These are phyloP conservation scores for Limulus polyphemus DNA, from an alignment of 2,888 invertebrate species.

Conservation along the genomic window DNA sequence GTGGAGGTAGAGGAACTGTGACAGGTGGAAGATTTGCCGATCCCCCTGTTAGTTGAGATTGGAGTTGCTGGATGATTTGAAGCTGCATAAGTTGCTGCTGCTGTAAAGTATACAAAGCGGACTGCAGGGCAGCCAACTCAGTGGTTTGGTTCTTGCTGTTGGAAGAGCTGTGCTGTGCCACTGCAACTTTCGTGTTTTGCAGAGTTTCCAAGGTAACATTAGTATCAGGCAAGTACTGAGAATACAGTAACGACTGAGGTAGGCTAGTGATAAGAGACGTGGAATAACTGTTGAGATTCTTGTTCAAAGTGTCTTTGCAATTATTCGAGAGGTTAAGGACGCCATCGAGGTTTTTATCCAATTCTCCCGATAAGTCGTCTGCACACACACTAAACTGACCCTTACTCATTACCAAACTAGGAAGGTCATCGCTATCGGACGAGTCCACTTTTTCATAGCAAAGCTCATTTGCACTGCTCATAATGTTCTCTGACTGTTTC, in stretches of 20 bases:
- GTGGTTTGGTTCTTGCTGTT: conserved; percentile 47
- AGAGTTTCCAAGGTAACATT: conserved; percentile 76
- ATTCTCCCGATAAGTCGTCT: too few relatives aligned
- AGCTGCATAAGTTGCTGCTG: conserved; percentile 92
- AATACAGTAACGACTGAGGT: conserved; percentile 33
- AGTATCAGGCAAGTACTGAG: conserved; percentile 29
- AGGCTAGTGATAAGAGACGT: conserved; percentile 3
- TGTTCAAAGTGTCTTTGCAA: neutral
- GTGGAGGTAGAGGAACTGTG: neutral
- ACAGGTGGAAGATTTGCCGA: neutral
- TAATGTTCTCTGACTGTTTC: too few relatives aligned
- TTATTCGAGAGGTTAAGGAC: neutral
- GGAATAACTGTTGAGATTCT: neutral
- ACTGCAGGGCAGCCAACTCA: conserved; percentile 67
- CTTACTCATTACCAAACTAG: neutral
- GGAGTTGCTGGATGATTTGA: conserved; percentile 83
- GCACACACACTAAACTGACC: too few relatives aligned
- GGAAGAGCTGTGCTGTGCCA: conserved; percentile 68
- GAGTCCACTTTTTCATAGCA: neutral
- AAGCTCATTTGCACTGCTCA: too few relatives aligned
- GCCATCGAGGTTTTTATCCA: too few relatives aligned
- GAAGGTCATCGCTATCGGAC: neutral
- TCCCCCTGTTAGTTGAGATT: conserved; percentile 35
- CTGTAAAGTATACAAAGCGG: conserved; percentile 74
- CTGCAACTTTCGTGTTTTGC: conserved; percentile 91